Evolutionary conservation across 1,140 invertebrate species (phyloP).

Genomic region (Philopotamus ludificatus): DNA sequence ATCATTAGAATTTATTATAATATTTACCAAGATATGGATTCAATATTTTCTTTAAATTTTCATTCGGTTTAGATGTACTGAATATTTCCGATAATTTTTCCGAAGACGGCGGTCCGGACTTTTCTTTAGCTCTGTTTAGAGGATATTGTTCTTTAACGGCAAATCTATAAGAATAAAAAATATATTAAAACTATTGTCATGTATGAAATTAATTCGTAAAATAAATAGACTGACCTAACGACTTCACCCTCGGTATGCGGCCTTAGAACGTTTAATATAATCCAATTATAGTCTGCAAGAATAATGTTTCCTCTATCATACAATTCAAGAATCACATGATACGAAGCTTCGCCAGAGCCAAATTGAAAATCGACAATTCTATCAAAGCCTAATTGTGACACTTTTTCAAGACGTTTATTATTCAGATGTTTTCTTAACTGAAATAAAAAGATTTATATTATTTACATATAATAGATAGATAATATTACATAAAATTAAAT

Average conservation of each 20-base stretch:
- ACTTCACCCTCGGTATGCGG: constrained; percentile 93
- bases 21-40: constrained; percentile 72
- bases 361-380: constrained; percentile 92
- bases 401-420: constrained; percentile 88
- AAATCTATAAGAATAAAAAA: constrained; percentile 65
- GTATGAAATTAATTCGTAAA: not conserved
- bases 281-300: constrained; percentile 88
- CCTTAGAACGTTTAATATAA: constrained; percentile 89
- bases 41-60: constrained; percentile 82
- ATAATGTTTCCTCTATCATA: constrained; percentile 98
- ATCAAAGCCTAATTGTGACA: constrained; percentile 85
- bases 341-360: constrained; percentile 89
- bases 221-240: constrained; percentile 59
- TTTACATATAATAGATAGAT: constrained; percentile 27
- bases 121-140: constrained; percentile 68
- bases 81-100: constrained; percentile 61
- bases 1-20: not conserved
- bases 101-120: constrained; percentile 53
- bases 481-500: constrained; percentile 30
- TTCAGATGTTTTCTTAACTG: constrained; percentile 95
- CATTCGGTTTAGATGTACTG: constrained; percentile 67
- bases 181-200: not conserved
- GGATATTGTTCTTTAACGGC: constrained; percentile 91
- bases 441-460: constrained; percentile 44
- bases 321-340: constrained; percentile 94